Evolutionary conservation across 2,888 invertebrate species (phyloP), one percentile per base, ranked within the genome.

Genomic region (Mellilla xanthometata): DNA sequence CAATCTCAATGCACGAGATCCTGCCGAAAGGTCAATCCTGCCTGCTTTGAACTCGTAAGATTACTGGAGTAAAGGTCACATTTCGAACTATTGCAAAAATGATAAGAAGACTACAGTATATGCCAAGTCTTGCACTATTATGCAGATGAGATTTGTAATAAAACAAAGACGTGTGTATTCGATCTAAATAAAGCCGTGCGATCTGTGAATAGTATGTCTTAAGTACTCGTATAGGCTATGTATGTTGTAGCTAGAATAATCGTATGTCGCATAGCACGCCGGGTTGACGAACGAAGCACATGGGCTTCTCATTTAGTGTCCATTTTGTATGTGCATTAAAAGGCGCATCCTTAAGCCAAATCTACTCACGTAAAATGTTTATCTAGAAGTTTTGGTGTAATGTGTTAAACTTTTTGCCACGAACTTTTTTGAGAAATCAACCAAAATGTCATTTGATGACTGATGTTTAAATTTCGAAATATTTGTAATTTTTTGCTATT

Each of bases 201-300:
- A 73, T 75, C 68, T 76, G 72, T 70, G 71, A 49, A 62, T 10
- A 62, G 61, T n/a, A n/a, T n/a, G 58, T 60, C 60, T 56, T 65
- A 72, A 62, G 62, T 64, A 67, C 65, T 65, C 71, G 68, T 65
- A n/a, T n/a, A 48, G 54, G 51, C 39, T 60, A 68, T 66, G 65
- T 71, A 73, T 70, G 76, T 65, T 68, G 68, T 69, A 70, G 68
- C 78, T 82, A 80, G 81, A 81, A 76, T 75, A 70, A 71, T 72
- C 63, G 70, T 61, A 74, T 71, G 72, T 75, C 70, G 65, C 67
- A 59, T 53, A 62, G 69, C 62, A 64, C 63, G 59, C 64, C 60
- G 66, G 45, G 45, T 52, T 65, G 52, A 56, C 45, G 56, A 57
- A 53, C 59, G 65, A 69, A 65, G 68, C 81, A 81, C 75, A 77